Evolutionary conservation across 1,140 invertebrate species (phyloP).

Genomic region (Hyles vespertilio): DNA sequence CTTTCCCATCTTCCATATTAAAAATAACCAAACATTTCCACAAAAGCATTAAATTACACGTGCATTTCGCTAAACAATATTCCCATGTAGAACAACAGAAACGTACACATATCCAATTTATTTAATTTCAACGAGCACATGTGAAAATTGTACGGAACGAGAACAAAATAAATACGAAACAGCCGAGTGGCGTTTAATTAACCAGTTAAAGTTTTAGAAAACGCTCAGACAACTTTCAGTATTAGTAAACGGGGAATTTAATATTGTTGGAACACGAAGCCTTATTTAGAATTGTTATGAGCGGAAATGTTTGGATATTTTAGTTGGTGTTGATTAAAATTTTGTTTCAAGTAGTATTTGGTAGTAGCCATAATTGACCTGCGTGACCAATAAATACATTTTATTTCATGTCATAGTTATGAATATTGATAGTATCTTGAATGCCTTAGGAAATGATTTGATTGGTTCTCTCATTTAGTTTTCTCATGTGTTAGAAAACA

Average conservation of each 20-base stretch:
- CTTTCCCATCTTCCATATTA: too few relatives aligned
- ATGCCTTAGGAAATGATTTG: too few relatives aligned
- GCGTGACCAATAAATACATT: too few relatives aligned
- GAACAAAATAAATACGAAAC: constrained; percentile 22
- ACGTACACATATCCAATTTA: constrained; percentile 42
- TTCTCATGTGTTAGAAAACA: too few relatives aligned
- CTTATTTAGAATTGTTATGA: neutral
- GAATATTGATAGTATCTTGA: too few relatives aligned
- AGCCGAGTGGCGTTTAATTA: constrained; percentile 48
- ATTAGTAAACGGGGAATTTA: neutral
- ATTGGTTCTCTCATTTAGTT: too few relatives aligned
- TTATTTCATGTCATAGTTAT: too few relatives aligned
- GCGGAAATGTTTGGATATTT: neutral
- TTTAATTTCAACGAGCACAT: constrained; percentile 25
- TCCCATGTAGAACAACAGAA: neutral
- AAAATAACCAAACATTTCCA: too few relatives aligned
- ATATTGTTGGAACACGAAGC: neutral
- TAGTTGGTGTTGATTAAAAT: neutral
- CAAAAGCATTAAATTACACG: too few relatives aligned
- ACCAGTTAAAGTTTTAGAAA: constrained; percentile 29
- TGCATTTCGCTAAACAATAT: too few relatives aligned
- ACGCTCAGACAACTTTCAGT: constrained; percentile 20
- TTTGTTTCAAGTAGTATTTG: too few relatives aligned
- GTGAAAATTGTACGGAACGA: constrained; percentile 8
- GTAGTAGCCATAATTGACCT: too few relatives aligned